Percentiles rank a stretch among this genome's conserved stretches.
Conservation (phyloP, 2,113 vertebrate genomes). For the Montifringilla adamsi region DNA sequence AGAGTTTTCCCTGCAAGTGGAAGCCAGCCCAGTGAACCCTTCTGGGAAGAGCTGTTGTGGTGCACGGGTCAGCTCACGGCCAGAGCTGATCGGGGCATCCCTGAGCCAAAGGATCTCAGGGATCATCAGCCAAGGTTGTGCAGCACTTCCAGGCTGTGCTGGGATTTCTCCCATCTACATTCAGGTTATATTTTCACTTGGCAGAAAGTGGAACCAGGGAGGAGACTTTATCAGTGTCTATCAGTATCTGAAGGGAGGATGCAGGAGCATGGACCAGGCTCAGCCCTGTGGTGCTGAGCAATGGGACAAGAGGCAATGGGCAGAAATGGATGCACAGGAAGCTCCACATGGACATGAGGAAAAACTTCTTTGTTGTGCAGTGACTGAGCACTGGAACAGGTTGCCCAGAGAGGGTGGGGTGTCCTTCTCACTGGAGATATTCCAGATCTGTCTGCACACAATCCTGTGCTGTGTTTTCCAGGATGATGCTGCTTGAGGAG, state of each 20-base stretch:
- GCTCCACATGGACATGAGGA: background rate
- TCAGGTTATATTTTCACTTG: accelerated
- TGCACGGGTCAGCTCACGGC: background rate
- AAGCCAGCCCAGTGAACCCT: background rate
- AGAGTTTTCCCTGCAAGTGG: background rate
- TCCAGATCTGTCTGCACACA: background rate
- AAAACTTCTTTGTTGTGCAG: background rate
- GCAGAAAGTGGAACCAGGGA: background rate
- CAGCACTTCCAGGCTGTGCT: background rate
- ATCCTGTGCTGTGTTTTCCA: background rate
- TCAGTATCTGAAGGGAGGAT: background rate
- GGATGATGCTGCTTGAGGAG: background rate
- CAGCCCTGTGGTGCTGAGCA: background rate
- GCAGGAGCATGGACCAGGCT: too few relatives aligned
- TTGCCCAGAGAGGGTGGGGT: background rate
- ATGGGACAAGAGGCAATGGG: accelerated
- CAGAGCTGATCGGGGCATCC: accelerated
- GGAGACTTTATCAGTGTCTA: background rate
- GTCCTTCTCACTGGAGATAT: background rate
- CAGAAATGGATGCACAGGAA: background rate
- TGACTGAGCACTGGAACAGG: background rate
- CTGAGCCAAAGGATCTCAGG: background rate
- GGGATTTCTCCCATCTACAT: background rate
- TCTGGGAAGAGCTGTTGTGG: background rate
- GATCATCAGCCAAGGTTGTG: background rate